Conservation (phyloP, 2,797 vertebrate species). For the Bradypodion ventrale region DNA sequence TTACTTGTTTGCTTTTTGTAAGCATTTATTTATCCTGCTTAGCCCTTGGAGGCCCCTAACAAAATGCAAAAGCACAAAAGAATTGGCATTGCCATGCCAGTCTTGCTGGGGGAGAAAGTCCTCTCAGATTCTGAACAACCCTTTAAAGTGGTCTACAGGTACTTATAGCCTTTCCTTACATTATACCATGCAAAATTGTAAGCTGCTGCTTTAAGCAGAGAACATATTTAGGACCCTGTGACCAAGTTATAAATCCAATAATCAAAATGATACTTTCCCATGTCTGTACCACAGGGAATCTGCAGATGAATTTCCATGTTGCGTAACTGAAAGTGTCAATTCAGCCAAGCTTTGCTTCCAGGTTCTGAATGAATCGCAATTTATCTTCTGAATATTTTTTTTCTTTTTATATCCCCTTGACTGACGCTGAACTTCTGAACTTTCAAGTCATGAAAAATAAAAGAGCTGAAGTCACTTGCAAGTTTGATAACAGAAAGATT, state of each 20-base stretch:
- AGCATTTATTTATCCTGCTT: too few relatives aligned
- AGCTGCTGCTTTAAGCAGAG: neutral
- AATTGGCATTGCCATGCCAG: too few relatives aligned
- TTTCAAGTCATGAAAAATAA: constrained; percentile 13
- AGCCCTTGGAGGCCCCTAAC: too few relatives aligned
- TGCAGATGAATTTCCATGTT: neutral
- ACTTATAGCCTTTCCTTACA: neutral
- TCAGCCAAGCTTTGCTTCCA: neutral
- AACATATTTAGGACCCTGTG: neutral
- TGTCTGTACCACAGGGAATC: neutral
- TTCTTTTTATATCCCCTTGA: neutral
- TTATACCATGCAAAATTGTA: neutral
- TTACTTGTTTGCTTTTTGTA: too few relatives aligned
- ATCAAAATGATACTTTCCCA: neutral
- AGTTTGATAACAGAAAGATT: neutral
- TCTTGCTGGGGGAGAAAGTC: neutral
- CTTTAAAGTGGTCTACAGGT: neutral
- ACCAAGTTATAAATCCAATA: neutral
- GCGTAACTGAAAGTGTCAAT: neutral
- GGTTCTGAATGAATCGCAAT: neutral
- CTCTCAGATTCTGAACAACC: neutral
- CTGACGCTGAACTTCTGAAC: constrained; percentile 19
- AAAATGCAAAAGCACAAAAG: too few relatives aligned
- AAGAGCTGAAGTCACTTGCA: constrained; percentile 1
- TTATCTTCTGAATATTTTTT: constrained; percentile 1